These are phyloP conservation scores for Periophthalmodon schlosseri DNA, from an alignment of 2,113 vertebrate species.

Conservation along the genomic window DNA sequence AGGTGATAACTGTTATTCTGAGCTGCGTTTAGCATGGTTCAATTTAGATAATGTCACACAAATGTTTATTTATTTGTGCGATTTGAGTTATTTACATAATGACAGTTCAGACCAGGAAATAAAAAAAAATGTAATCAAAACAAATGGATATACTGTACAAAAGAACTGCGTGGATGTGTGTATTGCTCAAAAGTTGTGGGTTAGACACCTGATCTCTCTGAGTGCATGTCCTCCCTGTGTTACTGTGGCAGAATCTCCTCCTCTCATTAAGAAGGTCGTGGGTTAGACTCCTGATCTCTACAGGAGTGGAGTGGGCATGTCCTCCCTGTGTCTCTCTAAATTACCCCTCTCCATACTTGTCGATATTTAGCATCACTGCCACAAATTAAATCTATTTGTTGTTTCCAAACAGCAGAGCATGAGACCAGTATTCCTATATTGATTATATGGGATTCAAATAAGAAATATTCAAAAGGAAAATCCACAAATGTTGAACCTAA, in stretches of 20 bases:
- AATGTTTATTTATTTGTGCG: neutral
- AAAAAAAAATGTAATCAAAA: neutral
- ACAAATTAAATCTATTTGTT: neutral
- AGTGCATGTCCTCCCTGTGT: neutral
- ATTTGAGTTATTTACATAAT: too few relatives aligned
- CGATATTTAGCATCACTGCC: too few relatives aligned
- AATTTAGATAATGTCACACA: neutral
- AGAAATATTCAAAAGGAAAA: neutral
- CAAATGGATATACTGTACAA: neutral
- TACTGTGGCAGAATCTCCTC: neutral
- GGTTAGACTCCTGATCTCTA: too few relatives aligned
- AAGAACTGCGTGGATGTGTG: neutral
- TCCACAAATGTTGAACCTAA: neutral
- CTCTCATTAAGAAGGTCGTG: too few relatives aligned
- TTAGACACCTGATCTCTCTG: too few relatives aligned
- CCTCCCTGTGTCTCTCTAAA: too few relatives aligned
- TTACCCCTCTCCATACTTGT: too few relatives aligned
- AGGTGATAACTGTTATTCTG: neutral
- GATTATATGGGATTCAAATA: neutral
- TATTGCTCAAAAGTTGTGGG: too few relatives aligned
- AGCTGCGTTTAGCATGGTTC: neutral
- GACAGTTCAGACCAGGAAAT: too few relatives aligned
- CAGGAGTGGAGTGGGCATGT: too few relatives aligned
- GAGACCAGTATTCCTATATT: neutral
- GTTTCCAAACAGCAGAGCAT: neutral